A percentile compares a stretch with the other conserved stretches of the same genome.
Evolutionary conservation across 2,888 invertebrate genomes (phyloP).

Genomic region (Esperia sulphurella): DNA sequence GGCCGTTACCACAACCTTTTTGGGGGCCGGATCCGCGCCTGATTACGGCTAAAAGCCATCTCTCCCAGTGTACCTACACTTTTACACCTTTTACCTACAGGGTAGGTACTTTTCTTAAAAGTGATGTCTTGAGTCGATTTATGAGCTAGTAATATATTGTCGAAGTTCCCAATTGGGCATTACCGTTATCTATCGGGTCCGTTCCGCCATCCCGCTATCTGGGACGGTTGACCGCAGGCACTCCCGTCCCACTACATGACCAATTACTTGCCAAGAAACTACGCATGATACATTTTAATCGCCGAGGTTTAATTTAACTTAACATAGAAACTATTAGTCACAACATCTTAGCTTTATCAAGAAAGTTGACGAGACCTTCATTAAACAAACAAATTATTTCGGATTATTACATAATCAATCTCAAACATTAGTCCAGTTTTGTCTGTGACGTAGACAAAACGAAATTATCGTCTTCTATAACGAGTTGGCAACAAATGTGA

Average conservation of each 20-base stretch:
- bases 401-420: too few relatives aligned
- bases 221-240: conserved; percentile 13
- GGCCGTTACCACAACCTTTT: too few relatives aligned
- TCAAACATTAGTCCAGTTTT: too few relatives aligned
- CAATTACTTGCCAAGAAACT: neutral
- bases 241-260: neutral
- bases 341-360: too few relatives aligned
- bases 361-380: too few relatives aligned
- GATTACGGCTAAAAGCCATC: conserved; percentile 6
- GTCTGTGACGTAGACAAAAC: too few relatives aligned
- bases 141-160: conserved; percentile 16
- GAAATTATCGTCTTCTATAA: too few relatives aligned
- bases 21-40: too few relatives aligned
- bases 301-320: neutral
- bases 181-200: conserved; percentile 17
- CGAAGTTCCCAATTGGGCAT: conserved; percentile 22
- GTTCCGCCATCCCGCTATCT: conserved; percentile 12
- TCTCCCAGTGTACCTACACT: neutral
- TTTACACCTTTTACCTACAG: too few relatives aligned
- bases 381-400: too few relatives aligned
- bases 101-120: neutral
- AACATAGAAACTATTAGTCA: too few relatives aligned
- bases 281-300: neutral
- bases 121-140: conserved; percentile 3
- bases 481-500: too few relatives aligned